Evolutionary conservation across 2,888 invertebrate species (phyloP), one percentile per base, ranked within the genome.

Genomic region (Drosophila kokeensis): DNA sequence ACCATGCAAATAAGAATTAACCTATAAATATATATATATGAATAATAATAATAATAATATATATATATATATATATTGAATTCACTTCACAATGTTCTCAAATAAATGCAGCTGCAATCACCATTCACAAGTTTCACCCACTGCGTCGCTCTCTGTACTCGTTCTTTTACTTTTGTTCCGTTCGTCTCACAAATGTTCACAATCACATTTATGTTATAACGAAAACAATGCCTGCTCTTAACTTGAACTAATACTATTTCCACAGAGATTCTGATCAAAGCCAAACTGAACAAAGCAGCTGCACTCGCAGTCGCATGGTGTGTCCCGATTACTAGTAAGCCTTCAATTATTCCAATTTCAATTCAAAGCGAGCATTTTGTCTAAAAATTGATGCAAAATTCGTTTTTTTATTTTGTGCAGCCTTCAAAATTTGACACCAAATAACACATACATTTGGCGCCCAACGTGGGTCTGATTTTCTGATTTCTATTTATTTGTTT

Each of bases 271-370:
- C 61, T 58, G 70, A 24, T 57, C n/a, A 42, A 40, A 32, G 42
- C 57, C 50, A 59, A 49, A 61, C 27, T 27, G 49, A 58, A 58
- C 61, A 67, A 49, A 73, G 69, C 74, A 69, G 74, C 69, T 66
- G 67, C 62, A 71, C 60, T 45, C 45, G 67, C 63, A 64, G 49
- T 55, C 71, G 72, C 79, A 69, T 52, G 69, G 79, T 55, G 45
- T 59, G 42, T 10, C 54, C 61, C 7, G 55, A 69, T 38, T 69
- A 71, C 63, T 80, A 79, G 77, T 75, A 79, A 79, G 80, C 38
- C 32, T 48, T 55, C 42, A 11, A 53, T 29, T 45, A 27, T 30
- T 29, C 21, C 24, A 15, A 27, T 27, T 32, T n/a, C 24, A 11
- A 24, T 40, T 45, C 15, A 30, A 30, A 27, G 65, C 36, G 15